Base-by-base conservation (phyloP, 2,797 vertebrate species). In the Novumbra hubbsi region DNA sequence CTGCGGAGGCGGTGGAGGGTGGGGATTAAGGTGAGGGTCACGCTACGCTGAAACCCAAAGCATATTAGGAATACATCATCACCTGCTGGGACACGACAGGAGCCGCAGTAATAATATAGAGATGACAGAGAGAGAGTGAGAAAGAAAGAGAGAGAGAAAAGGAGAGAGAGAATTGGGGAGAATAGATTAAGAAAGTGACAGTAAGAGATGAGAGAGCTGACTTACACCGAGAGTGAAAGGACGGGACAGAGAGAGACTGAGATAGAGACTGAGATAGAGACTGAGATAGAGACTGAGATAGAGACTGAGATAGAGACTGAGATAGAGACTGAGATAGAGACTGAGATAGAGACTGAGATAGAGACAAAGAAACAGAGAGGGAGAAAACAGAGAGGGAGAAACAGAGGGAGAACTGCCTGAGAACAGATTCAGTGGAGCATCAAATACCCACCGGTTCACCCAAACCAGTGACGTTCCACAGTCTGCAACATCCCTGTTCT, bases 51-150 rank as follows among this genome's bases (percentile, higher is more conserved):
- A 84, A 83, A 84, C 75, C 78, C 49, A 27, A 83, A 86, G 83
- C 85, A 88, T 87, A 85, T 90, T 87, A 91, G 79, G 90, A 84
- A 82, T 88, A 74, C 74, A 88, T 89, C 90, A 88, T 84, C 81
- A 86, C 78, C 82, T 79, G 75, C 72, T 55, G 48, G 80, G 80
- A 81, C 82, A 86, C 73, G 67, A 77, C 74, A 68, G 76, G 71
- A 73, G 72, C 34, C 21, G 50, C 19, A n/a, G 67, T 50, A 68
- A 76, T 72, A 72, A 60, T 68, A 24, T 55, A 73, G 68, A 50
- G 45, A 50, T 9, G 48, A 63, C 28, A 38, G 55, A 66, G 62
- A 62, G 50, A 15, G 5, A 24, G 28, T 60, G 73, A 11, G 60
- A 38, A 52, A 55, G 28, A 34, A 28, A 28, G 21, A 17, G 24